Conservation (phyloP, 1,140 invertebrate genomes). For the Orussus abietinus region DNA sequence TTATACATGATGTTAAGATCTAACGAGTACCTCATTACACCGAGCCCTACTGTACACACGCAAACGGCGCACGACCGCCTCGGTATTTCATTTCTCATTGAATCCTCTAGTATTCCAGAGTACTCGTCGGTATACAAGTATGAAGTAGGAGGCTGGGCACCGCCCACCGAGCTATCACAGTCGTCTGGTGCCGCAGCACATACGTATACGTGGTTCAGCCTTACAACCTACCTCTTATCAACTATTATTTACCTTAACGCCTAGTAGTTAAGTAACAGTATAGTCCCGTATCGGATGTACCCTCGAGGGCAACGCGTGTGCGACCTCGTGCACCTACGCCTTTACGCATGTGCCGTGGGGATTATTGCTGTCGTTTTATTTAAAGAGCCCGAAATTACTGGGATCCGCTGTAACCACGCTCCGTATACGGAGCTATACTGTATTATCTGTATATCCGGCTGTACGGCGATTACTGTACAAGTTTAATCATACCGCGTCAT, state of each 20-base stretch:
- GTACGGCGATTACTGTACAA: no score
- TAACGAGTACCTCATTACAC: no score
- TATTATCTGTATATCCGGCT: no score
- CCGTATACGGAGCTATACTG: constrained; percentile 33
- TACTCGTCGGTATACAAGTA: constrained; percentile 45
- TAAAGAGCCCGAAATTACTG: no score
- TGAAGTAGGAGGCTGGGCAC: constrained; percentile 57
- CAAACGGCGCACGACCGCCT: no score
- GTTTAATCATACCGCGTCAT: no score
- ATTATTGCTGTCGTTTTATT: no score
- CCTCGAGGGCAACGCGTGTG: no score
- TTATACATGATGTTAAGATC: no score
- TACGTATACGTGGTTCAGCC: constrained; percentile 57
- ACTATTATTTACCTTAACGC: constrained; percentile 23
- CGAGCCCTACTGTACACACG: no score
- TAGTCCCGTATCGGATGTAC: constrained; percentile 35
- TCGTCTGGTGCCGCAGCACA: constrained; percentile 55
- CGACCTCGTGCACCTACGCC: no score
- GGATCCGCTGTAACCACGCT: neutral
- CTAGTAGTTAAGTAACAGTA: constrained; percentile 36
- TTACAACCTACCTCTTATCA: constrained; percentile 51
- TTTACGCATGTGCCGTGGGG: no score
- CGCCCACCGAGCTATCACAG: constrained; percentile 57
- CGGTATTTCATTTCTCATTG: constrained; percentile 19
- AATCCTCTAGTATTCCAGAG: constrained; percentile 23